Base-by-base conservation (phyloP, 2,888 invertebrate genomes). In the Empis livida region DNA sequence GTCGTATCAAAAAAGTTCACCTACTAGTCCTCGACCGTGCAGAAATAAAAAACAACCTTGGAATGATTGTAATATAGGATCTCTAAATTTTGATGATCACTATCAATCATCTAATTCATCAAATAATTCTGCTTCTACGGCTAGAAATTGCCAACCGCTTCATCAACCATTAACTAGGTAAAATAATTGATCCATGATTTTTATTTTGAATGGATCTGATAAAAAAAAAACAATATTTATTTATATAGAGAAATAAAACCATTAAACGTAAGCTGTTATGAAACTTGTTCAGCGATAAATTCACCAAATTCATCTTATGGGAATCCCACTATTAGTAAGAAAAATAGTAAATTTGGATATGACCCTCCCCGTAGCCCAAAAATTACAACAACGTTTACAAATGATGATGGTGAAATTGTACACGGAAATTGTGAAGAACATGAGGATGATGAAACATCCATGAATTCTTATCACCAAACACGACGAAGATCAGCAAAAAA, bases 401-500 rank as follows among this genome's bases (percentile, higher is more conserved):
- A 66, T 32, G 62, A 62, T 46, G 61, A 63, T 31, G 56, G 32
- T 17, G 40, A 53, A 41, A 53, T 31, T 17, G 35, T 10, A 13
- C 17, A 17, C 20, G 14, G 10, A 6, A 41, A 11, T 20, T 20
- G n/a, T 14, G 43, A 45, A 6, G 31, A n/a, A n/a, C n/a, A 43
- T 27, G 43, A 41, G 30, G 43, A 32, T 10, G 40, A 43, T 30
- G 23, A 31, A 23, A 61, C 61, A 1, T 61, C 66, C 3, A 54
- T 56, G 41, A 55, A 62, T 9, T 63, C 62, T 11, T 65, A 62
- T 49, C 67, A 68, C 45, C 65, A 66, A 43, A 65, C 65, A n/a
- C 56, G 58, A 5, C 60, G 60, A 4, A 78, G 78, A 51, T 73
- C 76, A 37, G 75, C 78, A 0, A 70, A 76, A 31, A 77, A 76